These are phyloP conservation scores for Neodiprion pinetum DNA, from an alignment of 1,140 invertebrate species.

Conservation along the genomic window DNA sequence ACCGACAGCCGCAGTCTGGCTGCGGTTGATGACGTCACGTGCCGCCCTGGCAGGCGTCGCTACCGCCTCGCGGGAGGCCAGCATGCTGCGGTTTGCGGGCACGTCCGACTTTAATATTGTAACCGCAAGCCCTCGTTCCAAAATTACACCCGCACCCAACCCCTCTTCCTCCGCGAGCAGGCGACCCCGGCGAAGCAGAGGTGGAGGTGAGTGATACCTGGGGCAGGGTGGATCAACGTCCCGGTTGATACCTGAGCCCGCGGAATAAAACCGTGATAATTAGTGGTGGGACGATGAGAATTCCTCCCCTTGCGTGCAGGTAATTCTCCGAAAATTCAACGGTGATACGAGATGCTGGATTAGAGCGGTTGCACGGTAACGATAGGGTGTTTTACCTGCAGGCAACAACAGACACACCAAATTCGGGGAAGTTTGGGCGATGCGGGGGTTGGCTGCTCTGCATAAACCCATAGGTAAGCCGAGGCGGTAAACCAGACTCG, in stretches of 20 bases:
- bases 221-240: background rate
- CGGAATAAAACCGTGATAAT: constrained; percentile 3
- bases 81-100: constrained; percentile 40
- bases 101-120: constrained; percentile 45
- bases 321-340: background rate
- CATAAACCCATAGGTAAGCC: too few relatives aligned
- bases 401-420: too few relatives aligned
- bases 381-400: too few relatives aligned
- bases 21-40: constrained; percentile 40
- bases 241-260: background rate
- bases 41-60: constrained; percentile 27
- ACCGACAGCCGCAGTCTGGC: constrained; percentile 19
- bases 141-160: constrained; percentile 8
- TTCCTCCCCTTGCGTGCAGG: background rate
- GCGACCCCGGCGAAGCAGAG: too few relatives aligned
- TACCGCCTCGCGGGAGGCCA: constrained; percentile 31
- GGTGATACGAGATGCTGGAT: background rate
- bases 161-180: background rate
- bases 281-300: background rate
- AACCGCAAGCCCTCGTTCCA: constrained; percentile 38
- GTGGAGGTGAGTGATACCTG: background rate
- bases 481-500: too few relatives aligned
- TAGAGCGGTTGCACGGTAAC: too few relatives aligned
- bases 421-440: too few relatives aligned
- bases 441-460: too few relatives aligned